Conservation (phyloP, 2,888 invertebrate genomes). For the Limnephilus marmoratus region DNA sequence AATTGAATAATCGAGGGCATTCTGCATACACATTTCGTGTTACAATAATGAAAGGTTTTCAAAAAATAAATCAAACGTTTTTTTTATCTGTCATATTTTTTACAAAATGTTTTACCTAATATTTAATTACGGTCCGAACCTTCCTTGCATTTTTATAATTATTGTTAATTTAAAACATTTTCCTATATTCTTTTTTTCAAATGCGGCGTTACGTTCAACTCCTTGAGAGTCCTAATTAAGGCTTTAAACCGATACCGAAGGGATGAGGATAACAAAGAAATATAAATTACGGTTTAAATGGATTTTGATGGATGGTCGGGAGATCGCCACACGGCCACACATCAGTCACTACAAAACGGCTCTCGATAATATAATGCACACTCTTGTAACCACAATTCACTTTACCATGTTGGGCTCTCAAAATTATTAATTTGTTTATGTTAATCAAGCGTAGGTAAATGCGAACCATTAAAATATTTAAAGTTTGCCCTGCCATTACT, state of each 20-base stretch:
- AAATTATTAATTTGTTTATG: not conserved
- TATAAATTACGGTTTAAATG: conserved; percentile 37
- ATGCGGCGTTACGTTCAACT: not conserved
- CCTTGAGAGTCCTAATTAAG: conserved; percentile 30
- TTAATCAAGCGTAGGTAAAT: not conserved
- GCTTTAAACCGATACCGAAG: conserved; percentile 34
- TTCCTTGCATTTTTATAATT: conserved; percentile 11
- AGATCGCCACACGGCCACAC: conserved; percentile 23
- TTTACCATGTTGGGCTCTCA: not conserved
- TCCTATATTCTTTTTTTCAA: not conserved
- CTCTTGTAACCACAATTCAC: not conserved
- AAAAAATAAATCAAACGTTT: not conserved
- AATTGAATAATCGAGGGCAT: not conserved
- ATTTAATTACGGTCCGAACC: conserved; percentile 21
- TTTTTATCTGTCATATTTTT: not conserved
- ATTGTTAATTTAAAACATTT: conserved; percentile 21
- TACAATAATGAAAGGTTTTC: not conserved
- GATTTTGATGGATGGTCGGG: conserved; percentile 45
- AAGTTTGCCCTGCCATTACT: too few relatives aligned
- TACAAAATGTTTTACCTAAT: conserved; percentile 22
- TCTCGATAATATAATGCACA: conserved; percentile 1
- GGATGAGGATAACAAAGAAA: conserved; percentile 50
- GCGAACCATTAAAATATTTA: not conserved
- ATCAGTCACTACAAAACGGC: conserved; percentile 34
- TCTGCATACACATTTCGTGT: not conserved